Conservation (phyloP, 1,140 invertebrate species). For the Halictus rubicundus region DNA sequence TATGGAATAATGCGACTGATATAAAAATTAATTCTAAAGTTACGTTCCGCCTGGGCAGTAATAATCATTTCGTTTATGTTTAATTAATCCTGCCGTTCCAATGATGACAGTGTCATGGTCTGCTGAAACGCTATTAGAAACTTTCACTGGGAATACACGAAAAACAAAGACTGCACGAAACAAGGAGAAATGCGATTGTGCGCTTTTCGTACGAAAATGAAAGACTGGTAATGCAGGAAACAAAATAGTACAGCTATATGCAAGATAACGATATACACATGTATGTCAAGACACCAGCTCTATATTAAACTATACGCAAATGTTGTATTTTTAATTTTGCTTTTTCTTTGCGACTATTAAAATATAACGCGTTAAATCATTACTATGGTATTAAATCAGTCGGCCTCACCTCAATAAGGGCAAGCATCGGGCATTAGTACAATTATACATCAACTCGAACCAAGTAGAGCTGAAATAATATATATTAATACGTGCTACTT, state of each 20-base stretch:
- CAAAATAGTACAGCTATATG: neutral
- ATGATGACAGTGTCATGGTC: slow-evolving; percentile 13
- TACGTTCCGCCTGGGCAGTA: slow-evolving; percentile 44
- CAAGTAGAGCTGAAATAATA: slow-evolving; percentile 19
- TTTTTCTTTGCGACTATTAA: slow-evolving; percentile 7
- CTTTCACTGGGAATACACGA: neutral
- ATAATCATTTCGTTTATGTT: slow-evolving; percentile 33
- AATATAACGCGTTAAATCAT: slow-evolving; percentile 21
- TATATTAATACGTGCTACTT: slow-evolving; percentile 32
- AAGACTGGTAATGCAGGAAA: slow-evolving; percentile 20
- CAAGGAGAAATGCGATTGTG: slow-evolving; percentile 21
- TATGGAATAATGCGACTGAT: slow-evolving; percentile 17
- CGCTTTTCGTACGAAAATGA: slow-evolving; percentile 48
- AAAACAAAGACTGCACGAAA: slow-evolving; percentile 3
- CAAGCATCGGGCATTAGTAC: slow-evolving; percentile 35
- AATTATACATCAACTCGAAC: slow-evolving; percentile 16
- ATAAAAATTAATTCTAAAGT: slow-evolving; percentile 38
- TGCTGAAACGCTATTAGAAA: slow-evolving; percentile 22
- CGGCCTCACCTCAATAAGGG: slow-evolving; percentile 14
- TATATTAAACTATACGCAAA: slow-evolving; percentile 58
- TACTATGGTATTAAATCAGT: slow-evolving; percentile 41
- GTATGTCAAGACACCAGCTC: slow-evolving; percentile 50
- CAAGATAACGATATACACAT: slow-evolving; percentile 22
- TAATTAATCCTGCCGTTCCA: slow-evolving; percentile 27
- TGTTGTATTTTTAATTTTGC: slow-evolving; percentile 13